Percentiles rank a stretch among this genome's conserved stretches.
These are phyloP conservation scores for Popillia japonica DNA, from an alignment of 1,140 invertebrate genomes.

Conservation along the genomic window DNA sequence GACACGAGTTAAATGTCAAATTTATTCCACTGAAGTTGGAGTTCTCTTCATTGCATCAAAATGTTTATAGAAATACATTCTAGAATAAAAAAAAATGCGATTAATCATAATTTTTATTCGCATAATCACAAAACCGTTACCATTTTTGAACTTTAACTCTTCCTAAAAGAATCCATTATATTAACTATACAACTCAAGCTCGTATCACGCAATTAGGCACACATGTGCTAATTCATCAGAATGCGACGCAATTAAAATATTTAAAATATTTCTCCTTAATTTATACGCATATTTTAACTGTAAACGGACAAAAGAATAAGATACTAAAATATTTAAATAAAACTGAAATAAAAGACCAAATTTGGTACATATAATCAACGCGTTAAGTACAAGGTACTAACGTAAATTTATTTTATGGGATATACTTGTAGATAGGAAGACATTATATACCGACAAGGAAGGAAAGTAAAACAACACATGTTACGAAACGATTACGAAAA, in stretches of 20 bases:
- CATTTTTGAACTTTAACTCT: too few relatives aligned
- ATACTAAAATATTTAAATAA: constrained; percentile 2
- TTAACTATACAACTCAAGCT: too few relatives aligned
- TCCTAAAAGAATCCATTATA: too few relatives aligned
- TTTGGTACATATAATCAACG: background rate
- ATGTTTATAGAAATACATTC: too few relatives aligned
- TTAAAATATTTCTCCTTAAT: constrained; percentile 11
- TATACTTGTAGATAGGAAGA: background rate
- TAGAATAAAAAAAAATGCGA: too few relatives aligned
- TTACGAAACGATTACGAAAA: constrained; percentile 25
- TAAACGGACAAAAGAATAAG: background rate
- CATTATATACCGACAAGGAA: background rate
- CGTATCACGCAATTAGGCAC: background rate
- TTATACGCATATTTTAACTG: constrained; percentile 19
- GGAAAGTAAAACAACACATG: constrained; percentile 18
- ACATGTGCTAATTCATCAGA: background rate
- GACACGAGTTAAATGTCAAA: too few relatives aligned
- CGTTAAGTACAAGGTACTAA: background rate
- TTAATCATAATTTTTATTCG: too few relatives aligned
- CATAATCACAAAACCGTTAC: too few relatives aligned
- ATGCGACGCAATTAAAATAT: background rate
- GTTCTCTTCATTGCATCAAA: too few relatives aligned
- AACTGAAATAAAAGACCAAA: constrained; percentile 1
- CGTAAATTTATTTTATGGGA: constrained; percentile 18
- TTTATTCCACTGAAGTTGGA: too few relatives aligned